Evolutionary conservation across 2,797 vertebrate genomes (phyloP).

Genomic region (Pangasius sanitwongsei): DNA sequence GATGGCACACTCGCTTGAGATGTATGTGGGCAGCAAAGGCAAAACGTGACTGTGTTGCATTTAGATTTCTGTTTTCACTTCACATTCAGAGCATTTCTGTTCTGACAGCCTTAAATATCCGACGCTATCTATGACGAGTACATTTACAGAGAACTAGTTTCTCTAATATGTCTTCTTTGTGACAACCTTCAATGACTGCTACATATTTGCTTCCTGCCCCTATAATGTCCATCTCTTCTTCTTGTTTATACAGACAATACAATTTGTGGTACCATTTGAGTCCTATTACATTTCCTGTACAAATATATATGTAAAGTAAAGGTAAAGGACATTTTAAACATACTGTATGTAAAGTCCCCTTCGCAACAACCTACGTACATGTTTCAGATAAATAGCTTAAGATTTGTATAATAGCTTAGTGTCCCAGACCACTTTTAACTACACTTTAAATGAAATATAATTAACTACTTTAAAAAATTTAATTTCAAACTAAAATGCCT

Average conservation of each 20-base stretch:
- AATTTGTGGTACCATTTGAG: background rate
- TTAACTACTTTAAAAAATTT: background rate
- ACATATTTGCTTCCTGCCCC: background rate
- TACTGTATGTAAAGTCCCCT: background rate
- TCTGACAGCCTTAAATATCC: too few relatives aligned
- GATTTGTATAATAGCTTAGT: background rate
- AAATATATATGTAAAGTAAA: background rate
- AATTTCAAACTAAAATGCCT: background rate
- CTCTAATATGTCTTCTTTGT: constrained; percentile 27
- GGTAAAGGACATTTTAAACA: background rate
- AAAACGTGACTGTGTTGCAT: constrained; percentile 28
- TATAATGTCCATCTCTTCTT: background rate
- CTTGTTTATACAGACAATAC: background rate
- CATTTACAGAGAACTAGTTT: constrained; percentile 10
- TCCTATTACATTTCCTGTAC: background rate
- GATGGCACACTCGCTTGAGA: constrained; percentile 8
- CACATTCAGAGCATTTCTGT: background rate
- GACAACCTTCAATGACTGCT: background rate
- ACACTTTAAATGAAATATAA: background rate
- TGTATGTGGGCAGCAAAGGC: constrained; percentile 41
- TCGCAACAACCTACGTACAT: background rate
- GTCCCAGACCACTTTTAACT: background rate
- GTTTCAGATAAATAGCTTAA: background rate
- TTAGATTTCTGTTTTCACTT: constrained; percentile 28
- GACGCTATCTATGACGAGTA: background rate